A percentile compares a stretch with the other conserved stretches of the same genome.
These are phyloP conservation scores for Pristis pectinata DNA, from an alignment of 2,797 vertebrate species.

Conservation along the genomic window DNA sequence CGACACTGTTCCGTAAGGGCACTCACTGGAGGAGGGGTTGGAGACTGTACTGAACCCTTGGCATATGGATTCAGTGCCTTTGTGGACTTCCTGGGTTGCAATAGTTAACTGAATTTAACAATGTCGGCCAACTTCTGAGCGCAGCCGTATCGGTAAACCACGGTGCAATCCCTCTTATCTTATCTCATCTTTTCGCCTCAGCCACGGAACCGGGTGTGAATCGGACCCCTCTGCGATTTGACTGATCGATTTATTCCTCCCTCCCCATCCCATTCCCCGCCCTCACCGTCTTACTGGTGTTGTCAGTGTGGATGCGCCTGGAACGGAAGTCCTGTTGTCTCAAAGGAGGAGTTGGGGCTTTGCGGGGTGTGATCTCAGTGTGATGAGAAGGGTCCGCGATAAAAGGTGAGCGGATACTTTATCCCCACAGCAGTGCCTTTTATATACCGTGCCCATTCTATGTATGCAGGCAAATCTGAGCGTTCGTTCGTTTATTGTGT, in stretches of 20 bases:
- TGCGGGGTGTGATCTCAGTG: neutral
- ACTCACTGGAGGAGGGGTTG: too few relatives aligned
- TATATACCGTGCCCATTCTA: neutral
- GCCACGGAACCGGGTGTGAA: neutral
- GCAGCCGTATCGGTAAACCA: neutral
- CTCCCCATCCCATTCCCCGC: neutral
- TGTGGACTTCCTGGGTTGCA: neutral
- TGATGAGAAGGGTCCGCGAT: neutral
- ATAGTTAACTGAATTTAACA: neutral
- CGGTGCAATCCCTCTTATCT: too few relatives aligned
- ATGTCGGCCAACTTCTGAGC: neutral
- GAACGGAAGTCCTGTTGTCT: neutral
- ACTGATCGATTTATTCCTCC: neutral
- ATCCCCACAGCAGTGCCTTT: neutral
- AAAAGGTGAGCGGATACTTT: constrained; percentile 11
- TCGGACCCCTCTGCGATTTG: neutral
- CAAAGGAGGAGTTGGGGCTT: neutral
- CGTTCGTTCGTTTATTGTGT: constrained; percentile 42
- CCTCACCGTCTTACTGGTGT: neutral
- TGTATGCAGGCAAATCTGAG: neutral
- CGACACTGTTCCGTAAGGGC: neutral
- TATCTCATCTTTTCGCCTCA: neutral
- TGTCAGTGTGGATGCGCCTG: neutral
- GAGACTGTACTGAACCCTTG: neutral
- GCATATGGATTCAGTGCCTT: neutral